phyloP scores from a whole-genome alignment of 2,113 vertebrate genomes.

The Riparia riparia region DNA sequence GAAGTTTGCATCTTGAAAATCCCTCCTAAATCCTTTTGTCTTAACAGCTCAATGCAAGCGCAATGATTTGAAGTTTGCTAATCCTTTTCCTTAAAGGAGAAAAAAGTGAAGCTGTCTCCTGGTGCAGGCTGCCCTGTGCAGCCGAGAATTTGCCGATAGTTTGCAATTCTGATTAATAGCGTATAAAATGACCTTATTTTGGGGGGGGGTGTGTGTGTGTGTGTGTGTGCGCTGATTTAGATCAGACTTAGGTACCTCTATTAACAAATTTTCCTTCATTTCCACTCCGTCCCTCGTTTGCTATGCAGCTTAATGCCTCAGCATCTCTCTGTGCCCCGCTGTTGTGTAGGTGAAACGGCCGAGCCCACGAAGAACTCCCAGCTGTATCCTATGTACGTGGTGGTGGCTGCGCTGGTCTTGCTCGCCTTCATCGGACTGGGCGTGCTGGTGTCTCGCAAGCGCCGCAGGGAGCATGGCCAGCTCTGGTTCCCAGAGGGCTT shows the following conservation, averaged over 20 bases:
- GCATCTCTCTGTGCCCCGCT: slow-evolving; percentile 57
- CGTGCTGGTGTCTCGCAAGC: slow-evolving; percentile 91
- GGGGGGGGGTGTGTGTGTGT: neutral
- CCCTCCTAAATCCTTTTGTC: slow-evolving; percentile 97
- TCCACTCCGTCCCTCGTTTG: slow-evolving; percentile 39
- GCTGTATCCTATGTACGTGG: slow-evolving; percentile 87
- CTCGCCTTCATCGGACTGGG: slow-evolving; percentile 85
- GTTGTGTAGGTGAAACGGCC: slow-evolving; percentile 80
- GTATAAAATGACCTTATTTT: slow-evolving; percentile 87
- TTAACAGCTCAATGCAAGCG: slow-evolving; percentile 96
- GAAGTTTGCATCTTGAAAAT: slow-evolving; percentile 99
- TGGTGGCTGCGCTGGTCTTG: slow-evolving; percentile 77
- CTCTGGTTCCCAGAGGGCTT: slow-evolving; percentile 99
- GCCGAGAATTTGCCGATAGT: slow-evolving; percentile 80
- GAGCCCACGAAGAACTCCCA: slow-evolving; percentile 55
- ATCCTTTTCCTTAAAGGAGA: slow-evolving; percentile 94
- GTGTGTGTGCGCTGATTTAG: slow-evolving; percentile 73
- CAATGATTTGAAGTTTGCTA: slow-evolving; percentile 97
- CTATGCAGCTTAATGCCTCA: slow-evolving; percentile 53
- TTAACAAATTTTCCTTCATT: slow-evolving; percentile 71
- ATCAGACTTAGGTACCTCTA: slow-evolving; percentile 57
- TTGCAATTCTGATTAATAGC: slow-evolving; percentile 92
- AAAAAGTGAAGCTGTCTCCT: slow-evolving; percentile 89
- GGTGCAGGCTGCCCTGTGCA: slow-evolving; percentile 84
- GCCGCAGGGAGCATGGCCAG: slow-evolving; percentile 93